phyloP scores from a whole-genome alignment of 2,888 invertebrate genomes.

The Chaitophorus viminalis region DNA sequence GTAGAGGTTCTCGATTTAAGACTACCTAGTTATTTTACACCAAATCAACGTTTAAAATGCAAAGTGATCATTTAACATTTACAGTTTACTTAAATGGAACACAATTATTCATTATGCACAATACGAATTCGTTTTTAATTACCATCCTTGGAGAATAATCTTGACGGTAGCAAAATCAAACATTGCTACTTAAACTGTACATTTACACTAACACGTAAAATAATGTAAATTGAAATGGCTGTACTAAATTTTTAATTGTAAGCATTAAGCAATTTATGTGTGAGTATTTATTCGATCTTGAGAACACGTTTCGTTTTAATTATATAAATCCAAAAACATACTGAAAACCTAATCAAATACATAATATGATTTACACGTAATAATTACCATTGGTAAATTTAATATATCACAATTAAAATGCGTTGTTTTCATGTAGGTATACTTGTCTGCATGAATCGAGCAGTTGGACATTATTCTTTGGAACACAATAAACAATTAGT shows the following conservation, averaged over 20 bases:
- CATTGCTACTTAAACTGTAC: neutral
- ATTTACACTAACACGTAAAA: neutral
- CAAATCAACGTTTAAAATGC: constrained; percentile 31
- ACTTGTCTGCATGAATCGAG: too few relatives aligned
- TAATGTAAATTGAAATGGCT: neutral
- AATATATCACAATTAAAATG: too few relatives aligned
- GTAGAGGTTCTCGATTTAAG: neutral
- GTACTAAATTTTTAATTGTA: neutral
- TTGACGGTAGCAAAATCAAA: neutral
- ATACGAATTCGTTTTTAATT: constrained; percentile 44
- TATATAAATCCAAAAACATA: too few relatives aligned
- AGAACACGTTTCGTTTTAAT: too few relatives aligned
- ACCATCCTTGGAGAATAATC: neutral
- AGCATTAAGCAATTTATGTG: neutral
- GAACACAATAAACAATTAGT: too few relatives aligned
- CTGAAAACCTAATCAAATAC: too few relatives aligned
- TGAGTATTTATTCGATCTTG: neutral
- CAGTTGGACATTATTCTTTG: too few relatives aligned
- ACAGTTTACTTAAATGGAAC: neutral
- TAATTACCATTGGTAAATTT: too few relatives aligned
- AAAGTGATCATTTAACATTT: constrained; percentile 36
- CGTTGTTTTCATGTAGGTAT: too few relatives aligned
- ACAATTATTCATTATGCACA: constrained; percentile 1
- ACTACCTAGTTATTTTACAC: neutral
- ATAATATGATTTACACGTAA: too few relatives aligned